Base-by-base conservation (phyloP, 2,797 vertebrate genomes). In the Furcifer pardalis region DNA sequence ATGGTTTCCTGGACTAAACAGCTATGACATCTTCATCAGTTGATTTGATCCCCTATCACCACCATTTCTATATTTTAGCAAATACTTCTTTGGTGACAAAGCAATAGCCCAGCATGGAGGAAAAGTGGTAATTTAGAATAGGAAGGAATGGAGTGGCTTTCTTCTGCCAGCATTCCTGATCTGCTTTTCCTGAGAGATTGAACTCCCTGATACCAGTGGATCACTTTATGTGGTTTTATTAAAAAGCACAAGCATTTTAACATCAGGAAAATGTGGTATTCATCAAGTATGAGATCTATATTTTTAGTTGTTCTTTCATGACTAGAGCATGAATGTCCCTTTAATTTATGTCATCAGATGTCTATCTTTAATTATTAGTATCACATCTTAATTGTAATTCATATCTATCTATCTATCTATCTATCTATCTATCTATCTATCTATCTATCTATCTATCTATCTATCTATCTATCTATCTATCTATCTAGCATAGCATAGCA, bases 231-330 rank as follows among this genome's bases (percentile, higher is more conserved):
- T 35, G 49, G 69, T 80, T 81, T 86, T 23, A 9, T 12, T 66
- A 46, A 76, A 85, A 91, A 91, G 60, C 86, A 88, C 86, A 91
- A 5, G 88, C 76, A 83, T 83, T 90, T 92, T 79, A 87, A 91
- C 84, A 85, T 84, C 91, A 90, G 78, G 83, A 89, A 19, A 13
- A 84, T 90, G 30, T 37, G 88, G 85, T 87, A 90, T 92, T 90
- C 90, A 90, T 87, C 91, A 93, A 88, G 49, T 81, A 1, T 87
- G 23, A 84, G 83, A 77, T 76, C 91, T 89, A 87, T 91, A 76
- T 78, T 92, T 93, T 91, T 87, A 89, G 85, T 88, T 93, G 90
- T 52, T 90, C 84, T 88, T 89, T 92, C 92, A 84, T 91, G 88
- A 89, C 83, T 90, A 89, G 91, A 88, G 77, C 81, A 81, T 90